Percentiles rank a stretch among this genome's conserved stretches.
Evolutionary conservation across 64 coral and sea anemone genomes (phyloP).

Genomic region (Hydrozoanthus tunicans): DNA sequence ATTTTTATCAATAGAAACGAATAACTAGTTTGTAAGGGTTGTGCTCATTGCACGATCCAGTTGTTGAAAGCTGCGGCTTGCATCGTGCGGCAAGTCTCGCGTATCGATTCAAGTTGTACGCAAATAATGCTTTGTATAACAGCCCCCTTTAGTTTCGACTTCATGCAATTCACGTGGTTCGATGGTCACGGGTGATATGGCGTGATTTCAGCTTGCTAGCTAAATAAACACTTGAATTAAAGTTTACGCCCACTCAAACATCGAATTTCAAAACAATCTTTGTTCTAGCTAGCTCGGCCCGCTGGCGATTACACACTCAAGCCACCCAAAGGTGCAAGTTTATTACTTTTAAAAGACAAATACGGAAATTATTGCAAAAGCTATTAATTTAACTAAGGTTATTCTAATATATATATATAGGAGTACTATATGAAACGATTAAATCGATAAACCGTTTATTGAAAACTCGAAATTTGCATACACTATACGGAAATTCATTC

Average conservation of each 20-base stretch:
- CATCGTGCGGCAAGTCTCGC: too few relatives aligned
- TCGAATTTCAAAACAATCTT: background rate
- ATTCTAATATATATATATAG: background rate
- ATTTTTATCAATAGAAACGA: too few relatives aligned
- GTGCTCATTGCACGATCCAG: too few relatives aligned
- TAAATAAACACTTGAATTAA: slow-evolving; percentile 11
- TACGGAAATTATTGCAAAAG: background rate
- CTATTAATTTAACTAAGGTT: background rate
- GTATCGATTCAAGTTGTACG: too few relatives aligned
- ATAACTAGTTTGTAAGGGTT: too few relatives aligned
- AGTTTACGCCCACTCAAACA: background rate
- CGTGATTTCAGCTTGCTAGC: slow-evolving; percentile 4
- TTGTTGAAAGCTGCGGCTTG: too few relatives aligned
- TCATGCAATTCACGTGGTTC: background rate
- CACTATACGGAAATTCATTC: slow-evolving; percentile 35
- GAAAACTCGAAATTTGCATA: slow-evolving; percentile 39
- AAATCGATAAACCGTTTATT: background rate
- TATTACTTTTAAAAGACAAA: too few relatives aligned
- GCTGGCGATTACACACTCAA: too few relatives aligned
- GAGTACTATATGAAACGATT: background rate
- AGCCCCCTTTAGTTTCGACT: too few relatives aligned
- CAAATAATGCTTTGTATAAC: too few relatives aligned
- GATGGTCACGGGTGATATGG: background rate
- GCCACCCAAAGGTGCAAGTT: too few relatives aligned
- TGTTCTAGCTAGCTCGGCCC: too few relatives aligned